These are phyloP conservation scores for Rotaria macrura DNA, from an alignment of 2,888 invertebrate genomes.

Conservation along the genomic window DNA sequence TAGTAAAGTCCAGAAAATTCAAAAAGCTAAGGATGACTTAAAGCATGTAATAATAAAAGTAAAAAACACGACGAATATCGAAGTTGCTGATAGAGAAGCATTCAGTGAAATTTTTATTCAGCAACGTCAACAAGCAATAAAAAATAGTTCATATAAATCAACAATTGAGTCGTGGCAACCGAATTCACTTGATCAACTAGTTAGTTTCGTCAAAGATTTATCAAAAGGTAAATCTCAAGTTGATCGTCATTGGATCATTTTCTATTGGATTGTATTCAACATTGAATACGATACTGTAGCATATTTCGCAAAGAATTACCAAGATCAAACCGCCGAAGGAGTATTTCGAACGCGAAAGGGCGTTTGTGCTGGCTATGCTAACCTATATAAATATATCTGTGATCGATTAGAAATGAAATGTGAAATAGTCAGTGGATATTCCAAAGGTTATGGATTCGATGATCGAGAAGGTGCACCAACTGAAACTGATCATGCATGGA, in stretches of 20 bases:
- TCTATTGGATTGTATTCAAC: conserved; percentile 21
- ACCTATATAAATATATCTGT: conserved; percentile 4
- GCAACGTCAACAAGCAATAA: neutral
- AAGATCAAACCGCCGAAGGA: neutral
- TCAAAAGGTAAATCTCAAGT: neutral
- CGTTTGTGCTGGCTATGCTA: conserved; percentile 28
- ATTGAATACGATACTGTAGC: conserved; percentile 13
- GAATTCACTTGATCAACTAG: neutral
- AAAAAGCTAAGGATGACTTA: too few species aligned
- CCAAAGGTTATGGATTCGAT: conserved; percentile 22
- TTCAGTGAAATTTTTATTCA: neutral
- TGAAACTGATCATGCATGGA: conserved; percentile 31
- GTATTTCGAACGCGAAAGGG: conserved; percentile 18
- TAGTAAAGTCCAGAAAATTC: too few species aligned
- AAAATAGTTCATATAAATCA: neutral
- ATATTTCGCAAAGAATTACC: neutral
- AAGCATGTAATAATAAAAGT: too few species aligned
- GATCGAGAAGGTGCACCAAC: neutral
- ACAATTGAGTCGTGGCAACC: neutral
- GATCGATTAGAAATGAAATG: conserved; percentile 9
- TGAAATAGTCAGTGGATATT: conserved; percentile 1
- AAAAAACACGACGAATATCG: too few species aligned
- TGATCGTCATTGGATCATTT: neutral
- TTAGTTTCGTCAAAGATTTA: neutral
- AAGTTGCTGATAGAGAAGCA: neutral